These are phyloP conservation scores for Zaprionus taronus DNA, from an alignment of 1,140 invertebrate species.

Conservation along the genomic window DNA sequence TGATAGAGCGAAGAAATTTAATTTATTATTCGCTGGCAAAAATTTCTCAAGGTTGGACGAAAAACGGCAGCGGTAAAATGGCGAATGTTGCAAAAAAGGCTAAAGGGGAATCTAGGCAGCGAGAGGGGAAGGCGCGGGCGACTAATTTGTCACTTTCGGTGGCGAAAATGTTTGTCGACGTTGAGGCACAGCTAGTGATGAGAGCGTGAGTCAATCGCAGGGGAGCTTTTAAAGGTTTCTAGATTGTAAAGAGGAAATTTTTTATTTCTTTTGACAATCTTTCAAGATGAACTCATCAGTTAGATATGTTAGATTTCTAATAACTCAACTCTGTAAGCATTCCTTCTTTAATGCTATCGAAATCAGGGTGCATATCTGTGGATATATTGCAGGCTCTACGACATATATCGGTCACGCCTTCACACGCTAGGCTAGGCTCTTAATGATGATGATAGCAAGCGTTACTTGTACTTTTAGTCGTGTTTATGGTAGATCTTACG, in stretches of 20 bases:
- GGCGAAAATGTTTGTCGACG: slow-evolving; percentile 38
- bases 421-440: neutral
- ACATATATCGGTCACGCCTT: neutral
- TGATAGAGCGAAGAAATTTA: slow-evolving; percentile 10
- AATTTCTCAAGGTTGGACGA: slow-evolving; percentile 46
- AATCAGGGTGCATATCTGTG: neutral
- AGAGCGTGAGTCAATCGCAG: neutral
- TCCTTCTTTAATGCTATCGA: neutral
- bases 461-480: slow-evolving; percentile 1
- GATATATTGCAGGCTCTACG: neutral
- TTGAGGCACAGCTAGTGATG: slow-evolving; percentile 22
- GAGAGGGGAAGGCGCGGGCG: neutral
- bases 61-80: slow-evolving; percentile 23
- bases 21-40: slow-evolving; percentile 51
- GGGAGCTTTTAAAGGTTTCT: neutral
- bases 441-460: neutral
- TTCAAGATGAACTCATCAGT: too few species aligned
- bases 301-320: too few species aligned
- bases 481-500: slow-evolving; percentile 31
- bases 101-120: slow-evolving; percentile 1
- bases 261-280: too few species aligned
- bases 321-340: too few species aligned
- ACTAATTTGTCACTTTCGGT: slow-evolving; percentile 46
- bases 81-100: slow-evolving; percentile 5
- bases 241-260: neutral